Evolutionary conservation across 2,888 invertebrate species (phyloP), one percentile per base, ranked within the genome.

Genomic region (Drosophila emarginata): DNA sequence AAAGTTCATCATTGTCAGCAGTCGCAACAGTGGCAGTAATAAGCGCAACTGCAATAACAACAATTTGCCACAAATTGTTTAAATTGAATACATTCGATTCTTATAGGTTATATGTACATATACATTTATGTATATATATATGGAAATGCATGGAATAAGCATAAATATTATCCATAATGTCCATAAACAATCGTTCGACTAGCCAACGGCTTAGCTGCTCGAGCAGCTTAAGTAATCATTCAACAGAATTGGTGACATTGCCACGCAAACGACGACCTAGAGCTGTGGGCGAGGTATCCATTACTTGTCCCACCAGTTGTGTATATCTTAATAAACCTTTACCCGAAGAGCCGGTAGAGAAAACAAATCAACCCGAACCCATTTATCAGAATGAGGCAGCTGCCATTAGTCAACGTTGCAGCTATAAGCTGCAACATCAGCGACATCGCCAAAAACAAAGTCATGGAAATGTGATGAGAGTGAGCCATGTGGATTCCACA

Each of bases 261-360:
- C 91, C 92, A 54, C 89, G 91, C 62, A 90, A 90, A 72, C 88
- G 92, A 26, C 87, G 91, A 39, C 91, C 92, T n/a, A 90, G 91
- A 28, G 91, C 91, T 23, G 90, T 79, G 36, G 92, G 92, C 70
- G 92, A 92, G 81, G 91, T 92, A 32, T 88, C 82, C 64, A 89
- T 92, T 79, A 90, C 91, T 45, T 89, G 90, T 52, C 81, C 88
- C 60, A 67, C 90, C 59, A 90, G 91, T 79, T 84, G 79, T 59
- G 84, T 92, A 36, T 91, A 91, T 77, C 76, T 92, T 50, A 91
- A 91, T 71, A 89, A 80, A 58, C 78, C 82, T 36, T 39, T 74
- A 51, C 72, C 61, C 57, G 78, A 74, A 2, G 81, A 80, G 60
- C 65, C 71, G 11, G 11, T 12, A 68, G 57, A 60, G 15, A 66